Percentiles rank a stretch among this genome's conserved stretches.
Conservation (phyloP, 92 coral and sea anemone species). For the Porites cylindrica region DNA sequence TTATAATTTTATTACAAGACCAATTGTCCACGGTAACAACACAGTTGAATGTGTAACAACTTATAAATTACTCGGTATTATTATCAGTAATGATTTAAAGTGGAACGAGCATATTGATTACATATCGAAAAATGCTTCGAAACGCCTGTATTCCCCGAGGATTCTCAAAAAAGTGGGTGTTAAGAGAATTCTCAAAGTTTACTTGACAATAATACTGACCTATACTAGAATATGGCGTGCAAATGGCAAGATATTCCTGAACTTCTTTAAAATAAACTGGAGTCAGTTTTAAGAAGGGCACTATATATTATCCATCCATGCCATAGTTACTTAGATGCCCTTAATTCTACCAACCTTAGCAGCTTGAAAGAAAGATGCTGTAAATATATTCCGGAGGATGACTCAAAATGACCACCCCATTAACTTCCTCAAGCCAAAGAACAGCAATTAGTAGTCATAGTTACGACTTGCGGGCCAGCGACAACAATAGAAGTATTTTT, state of each 20-base stretch:
- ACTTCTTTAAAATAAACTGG: background rate
- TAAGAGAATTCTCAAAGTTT: too few species aligned
- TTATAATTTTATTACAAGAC: background rate
- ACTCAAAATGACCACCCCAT: background rate
- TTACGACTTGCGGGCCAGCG: too few species aligned
- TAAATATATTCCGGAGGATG: slow-evolving; percentile 26
- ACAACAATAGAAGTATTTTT: too few species aligned
- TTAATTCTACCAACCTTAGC: too few species aligned
- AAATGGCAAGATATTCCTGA: slow-evolving; percentile 17
- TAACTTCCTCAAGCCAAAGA: too few species aligned
- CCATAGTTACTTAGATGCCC: too few species aligned
- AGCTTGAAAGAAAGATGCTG: slow-evolving; percentile 8
- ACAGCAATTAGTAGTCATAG: too few species aligned
- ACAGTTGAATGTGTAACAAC: background rate
- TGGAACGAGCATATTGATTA: slow-evolving; percentile 17
- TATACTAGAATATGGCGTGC: slow-evolving; percentile 19
- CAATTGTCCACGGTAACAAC: too few species aligned
- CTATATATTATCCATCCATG: background rate
- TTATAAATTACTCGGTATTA: background rate
- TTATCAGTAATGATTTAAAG: slow-evolving; percentile 17
- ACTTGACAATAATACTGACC: background rate
- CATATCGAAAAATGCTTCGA: background rate
- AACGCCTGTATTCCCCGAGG: too few species aligned
- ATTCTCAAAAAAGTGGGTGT: too few species aligned
- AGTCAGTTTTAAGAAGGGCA: slow-evolving; percentile 12